Percentiles rank a stretch among this genome's conserved stretches.
These are phyloP conservation scores for Nasonia oneida DNA, from an alignment of 2,888 invertebrate species.

Conservation along the genomic window DNA sequence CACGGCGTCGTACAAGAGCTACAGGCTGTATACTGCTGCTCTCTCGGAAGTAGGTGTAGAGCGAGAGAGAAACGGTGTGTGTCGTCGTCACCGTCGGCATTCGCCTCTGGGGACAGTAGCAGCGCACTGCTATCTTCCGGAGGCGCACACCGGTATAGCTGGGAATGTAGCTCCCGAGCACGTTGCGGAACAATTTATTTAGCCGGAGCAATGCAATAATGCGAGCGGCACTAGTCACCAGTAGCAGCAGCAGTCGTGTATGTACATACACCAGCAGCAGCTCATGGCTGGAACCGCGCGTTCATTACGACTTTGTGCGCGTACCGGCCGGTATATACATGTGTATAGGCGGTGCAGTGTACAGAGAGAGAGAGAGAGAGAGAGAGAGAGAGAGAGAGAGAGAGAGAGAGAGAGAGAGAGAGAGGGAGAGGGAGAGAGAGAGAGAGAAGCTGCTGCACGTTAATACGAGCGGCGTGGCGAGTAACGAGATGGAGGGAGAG, in stretches of 20 bases:
- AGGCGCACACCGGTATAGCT: background rate
- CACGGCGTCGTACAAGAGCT: background rate
- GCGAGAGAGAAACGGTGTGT: background rate
- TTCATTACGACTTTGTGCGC: constrained; percentile 70
- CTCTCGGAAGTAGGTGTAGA: background rate
- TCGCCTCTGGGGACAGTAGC: constrained; percentile 31
- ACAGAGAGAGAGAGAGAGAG: constrained; percentile 49
- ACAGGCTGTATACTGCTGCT: background rate
- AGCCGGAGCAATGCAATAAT: constrained; percentile 73
- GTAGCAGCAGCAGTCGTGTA: background rate
- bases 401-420: background rate
- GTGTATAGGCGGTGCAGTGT: constrained; percentile 45
- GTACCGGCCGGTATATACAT: constrained; percentile 42
- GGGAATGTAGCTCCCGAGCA: constrained; percentile 7
- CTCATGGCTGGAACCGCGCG: constrained; percentile 65
- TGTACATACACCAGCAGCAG: constrained; percentile 37
- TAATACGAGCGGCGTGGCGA: constrained; percentile 37
- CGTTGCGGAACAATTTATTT: constrained; percentile 73
- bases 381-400: background rate
- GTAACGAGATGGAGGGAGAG: constrained; percentile 32
- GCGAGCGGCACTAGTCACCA: constrained; percentile 50
- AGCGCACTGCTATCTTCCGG: background rate
- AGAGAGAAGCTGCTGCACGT: constrained; percentile 52
- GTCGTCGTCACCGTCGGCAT: constrained; percentile 17
- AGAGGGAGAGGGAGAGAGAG: constrained; percentile 45